A percentile compares a stretch with the other conserved stretches of the same genome.
Conservation (phyloP, 2,113 vertebrate genomes). For the Chamaetylas fuelleborni region DNA sequence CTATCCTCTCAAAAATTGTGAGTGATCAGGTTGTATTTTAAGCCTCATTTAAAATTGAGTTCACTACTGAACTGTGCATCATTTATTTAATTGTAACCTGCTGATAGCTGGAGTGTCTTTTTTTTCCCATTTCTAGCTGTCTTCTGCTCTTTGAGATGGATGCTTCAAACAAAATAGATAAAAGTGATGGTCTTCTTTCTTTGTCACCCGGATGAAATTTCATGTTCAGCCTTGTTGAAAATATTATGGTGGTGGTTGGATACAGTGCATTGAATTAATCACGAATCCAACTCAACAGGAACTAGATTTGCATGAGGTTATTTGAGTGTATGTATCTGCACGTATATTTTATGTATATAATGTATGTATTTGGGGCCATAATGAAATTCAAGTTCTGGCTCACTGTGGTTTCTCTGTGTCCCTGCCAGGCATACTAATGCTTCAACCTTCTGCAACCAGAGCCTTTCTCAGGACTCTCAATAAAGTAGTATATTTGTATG, state of each 20-base stretch:
- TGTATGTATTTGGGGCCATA: background rate
- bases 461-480: conserved; percentile 62
- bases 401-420: conserved; percentile 29
- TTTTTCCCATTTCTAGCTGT: background rate
- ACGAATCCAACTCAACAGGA: background rate
- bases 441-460: conserved; percentile 38
- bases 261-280: background rate
- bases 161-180: background rate
- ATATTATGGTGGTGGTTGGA: background rate
- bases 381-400: background rate
- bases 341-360: background rate
- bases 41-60: background rate
- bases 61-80: background rate
- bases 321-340: background rate
- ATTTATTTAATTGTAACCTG: background rate
- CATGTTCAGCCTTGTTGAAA: background rate
- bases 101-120: background rate
- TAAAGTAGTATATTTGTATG: conserved; percentile 68
- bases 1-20: background rate
- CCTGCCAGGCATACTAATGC: conserved; percentile 68
- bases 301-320: background rate
- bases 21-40: background rate
- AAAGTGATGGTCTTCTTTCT: background rate
- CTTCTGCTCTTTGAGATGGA: background rate
- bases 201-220: background rate